Percentiles rank a stretch among this genome's conserved stretches.
Conservation (phyloP, 2,888 invertebrate genomes). For the Seladonia tumulorum region DNA sequence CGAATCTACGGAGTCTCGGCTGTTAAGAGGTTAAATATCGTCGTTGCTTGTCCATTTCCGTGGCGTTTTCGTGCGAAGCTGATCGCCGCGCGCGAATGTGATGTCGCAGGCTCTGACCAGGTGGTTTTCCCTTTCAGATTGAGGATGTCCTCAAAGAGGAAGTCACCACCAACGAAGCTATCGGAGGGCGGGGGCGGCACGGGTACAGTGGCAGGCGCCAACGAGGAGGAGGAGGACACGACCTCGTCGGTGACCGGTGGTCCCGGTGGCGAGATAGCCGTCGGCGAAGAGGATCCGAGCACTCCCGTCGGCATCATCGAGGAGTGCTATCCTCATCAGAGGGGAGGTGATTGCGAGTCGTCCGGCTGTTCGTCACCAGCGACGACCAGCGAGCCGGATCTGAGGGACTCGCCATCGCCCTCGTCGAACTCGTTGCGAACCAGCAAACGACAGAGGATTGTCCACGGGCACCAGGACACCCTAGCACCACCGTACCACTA, state of each 20-base stretch:
- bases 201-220: constrained; percentile 82
- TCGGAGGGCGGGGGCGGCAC: constrained; percentile 89
- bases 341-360: constrained; percentile 76
- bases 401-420: constrained; percentile 83
- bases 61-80: no score
- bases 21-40: no score
- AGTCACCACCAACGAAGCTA: constrained; percentile 97
- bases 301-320: constrained; percentile 87
- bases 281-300: constrained; percentile 83
- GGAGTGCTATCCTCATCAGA: constrained; percentile 74
- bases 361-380: constrained; percentile 82
- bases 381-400: constrained; percentile 84
- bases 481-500: constrained; percentile 55
- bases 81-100: no score
- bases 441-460: constrained; percentile 77
- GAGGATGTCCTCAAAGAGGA: constrained; percentile 98
- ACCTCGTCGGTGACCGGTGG: constrained; percentile 84
- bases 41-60: no score
- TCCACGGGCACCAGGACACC: constrained; percentile 65
- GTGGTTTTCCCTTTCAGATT: constrained; percentile 85
- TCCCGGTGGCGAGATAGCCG: constrained; percentile 76
- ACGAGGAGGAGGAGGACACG: constrained; percentile 85
- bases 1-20: no score
- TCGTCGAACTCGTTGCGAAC: constrained; percentile 78
- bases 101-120: constrained; percentile 22